Evolutionary conservation across 2,113 vertebrate species (phyloP).

Genomic region (Mesembrinibis cayennensis): DNA sequence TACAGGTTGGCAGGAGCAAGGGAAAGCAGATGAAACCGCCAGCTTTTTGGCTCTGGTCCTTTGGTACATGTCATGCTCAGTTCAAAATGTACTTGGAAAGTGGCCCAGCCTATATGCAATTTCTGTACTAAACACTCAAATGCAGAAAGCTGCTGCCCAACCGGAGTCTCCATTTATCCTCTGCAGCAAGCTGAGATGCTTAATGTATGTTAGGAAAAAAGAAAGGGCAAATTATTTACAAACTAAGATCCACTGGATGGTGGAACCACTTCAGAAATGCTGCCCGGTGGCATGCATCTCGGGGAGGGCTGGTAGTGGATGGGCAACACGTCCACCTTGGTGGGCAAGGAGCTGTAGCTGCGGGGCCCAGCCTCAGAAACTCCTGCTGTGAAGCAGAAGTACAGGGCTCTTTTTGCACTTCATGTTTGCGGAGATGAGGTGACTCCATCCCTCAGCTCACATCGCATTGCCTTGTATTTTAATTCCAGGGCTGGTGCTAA

Average conservation of each 20-base stretch:
- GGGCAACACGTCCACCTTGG: rapidly evolving
- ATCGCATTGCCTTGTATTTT: not conserved
- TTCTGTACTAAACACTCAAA: not conserved
- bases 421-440: not conserved
- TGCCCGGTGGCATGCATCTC: not conserved
- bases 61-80: constrained; percentile 30
- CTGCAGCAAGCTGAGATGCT: not conserved
- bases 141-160: not conserved
- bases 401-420: not conserved
- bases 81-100: constrained; percentile 58
- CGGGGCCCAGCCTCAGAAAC: not conserved
- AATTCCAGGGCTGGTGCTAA: not conserved
- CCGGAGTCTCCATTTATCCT: not conserved
- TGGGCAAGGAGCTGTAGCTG: not conserved
- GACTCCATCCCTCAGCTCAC: not conserved
- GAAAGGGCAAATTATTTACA: not conserved
- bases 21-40: constrained; percentile 33
- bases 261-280: not conserved
- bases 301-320: not conserved
- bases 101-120: constrained; percentile 16
- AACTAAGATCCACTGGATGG: not conserved
- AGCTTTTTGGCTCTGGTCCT: constrained; percentile 25
- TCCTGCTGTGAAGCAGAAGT: not conserved
- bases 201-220: not conserved
- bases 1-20: constrained; percentile 26